Percentiles rank a stretch among this genome's conserved stretches.
phyloP scores from a whole-genome alignment of 2,888 invertebrate species.

The Microplitis deprimator region DNA sequence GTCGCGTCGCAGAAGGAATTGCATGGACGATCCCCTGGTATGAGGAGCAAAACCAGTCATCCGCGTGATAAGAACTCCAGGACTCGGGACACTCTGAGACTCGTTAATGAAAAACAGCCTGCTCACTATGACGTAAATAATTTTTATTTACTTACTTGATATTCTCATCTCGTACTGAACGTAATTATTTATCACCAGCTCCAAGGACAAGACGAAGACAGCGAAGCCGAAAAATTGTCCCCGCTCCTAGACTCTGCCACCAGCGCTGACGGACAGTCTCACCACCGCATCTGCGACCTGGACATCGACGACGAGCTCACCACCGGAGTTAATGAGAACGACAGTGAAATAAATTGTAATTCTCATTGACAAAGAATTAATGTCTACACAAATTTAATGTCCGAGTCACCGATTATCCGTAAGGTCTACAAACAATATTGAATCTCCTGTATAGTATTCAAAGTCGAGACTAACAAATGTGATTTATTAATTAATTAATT shows the following conservation, averaged over 20 bases:
- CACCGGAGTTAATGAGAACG: constrained; percentile 63
- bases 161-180: constrained; percentile 1
- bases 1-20: constrained; percentile 66
- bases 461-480: constrained; percentile 27
- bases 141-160: not conserved
- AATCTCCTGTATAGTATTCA: not conserved
- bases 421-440: constrained; percentile 39
- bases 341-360: constrained; percentile 62
- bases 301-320: constrained; percentile 68
- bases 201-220: constrained; percentile 80
- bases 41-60: constrained; percentile 63
- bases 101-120: constrained; percentile 76
- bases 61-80: constrained; percentile 67
- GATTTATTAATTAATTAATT: constrained; percentile 26
- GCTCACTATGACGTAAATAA: constrained; percentile 63
- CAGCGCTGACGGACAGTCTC: constrained; percentile 64
- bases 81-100: constrained; percentile 74
- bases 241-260: constrained; percentile 77
- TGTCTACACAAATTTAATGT: constrained; percentile 53
- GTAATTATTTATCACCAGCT: constrained; percentile 51
- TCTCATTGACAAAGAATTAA: constrained; percentile 61
- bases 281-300: constrained; percentile 62
- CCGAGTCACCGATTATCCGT: constrained; percentile 47
- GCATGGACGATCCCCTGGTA: constrained; percentile 64
- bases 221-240: constrained; percentile 87